Percentiles rank a stretch among this genome's conserved stretches.
Conservation (phyloP, 2,888 invertebrate species). For the Exephanes ischioxanthus region DNA sequence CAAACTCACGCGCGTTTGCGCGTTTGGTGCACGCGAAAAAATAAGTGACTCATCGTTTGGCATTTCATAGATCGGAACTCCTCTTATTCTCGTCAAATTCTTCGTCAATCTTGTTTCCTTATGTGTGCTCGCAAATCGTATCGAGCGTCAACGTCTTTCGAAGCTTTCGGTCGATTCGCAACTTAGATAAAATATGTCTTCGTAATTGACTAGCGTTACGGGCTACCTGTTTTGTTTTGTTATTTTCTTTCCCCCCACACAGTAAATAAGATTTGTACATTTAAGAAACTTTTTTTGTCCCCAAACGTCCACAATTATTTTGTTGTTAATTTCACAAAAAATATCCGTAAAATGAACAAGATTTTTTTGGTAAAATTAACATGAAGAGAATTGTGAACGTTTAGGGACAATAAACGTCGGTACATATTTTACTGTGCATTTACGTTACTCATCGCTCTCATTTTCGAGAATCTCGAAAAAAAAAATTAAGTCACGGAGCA, state of each 20-base stretch:
- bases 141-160: constrained; percentile 32
- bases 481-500: not conserved
- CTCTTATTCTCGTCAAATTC: constrained; percentile 35
- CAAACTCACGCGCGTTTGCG: constrained; percentile 63
- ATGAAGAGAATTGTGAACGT: too few species aligned
- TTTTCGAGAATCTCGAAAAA: not conserved
- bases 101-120: constrained; percentile 28
- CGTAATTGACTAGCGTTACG: constrained; percentile 84
- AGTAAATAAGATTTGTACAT: too few species aligned
- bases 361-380: too few species aligned
- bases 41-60: constrained; percentile 74
- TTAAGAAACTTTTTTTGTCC: too few species aligned
- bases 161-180: constrained; percentile 40
- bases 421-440: not conserved
- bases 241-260: not conserved
- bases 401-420: too few species aligned
- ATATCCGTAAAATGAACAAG: too few species aligned
- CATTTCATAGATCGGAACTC: constrained; percentile 47
- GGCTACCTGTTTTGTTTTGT: constrained; percentile 60
- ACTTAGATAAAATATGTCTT: constrained; percentile 70
- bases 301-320: too few species aligned
- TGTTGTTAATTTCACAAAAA: too few species aligned
- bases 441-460: not conserved
- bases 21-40: constrained; percentile 68
- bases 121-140: constrained; percentile 42